Percentiles rank a stretch among this genome's conserved stretches.
phyloP scores from a whole-genome alignment of 2,797 vertebrate species.

The Aldrovandia affinis region DNA sequence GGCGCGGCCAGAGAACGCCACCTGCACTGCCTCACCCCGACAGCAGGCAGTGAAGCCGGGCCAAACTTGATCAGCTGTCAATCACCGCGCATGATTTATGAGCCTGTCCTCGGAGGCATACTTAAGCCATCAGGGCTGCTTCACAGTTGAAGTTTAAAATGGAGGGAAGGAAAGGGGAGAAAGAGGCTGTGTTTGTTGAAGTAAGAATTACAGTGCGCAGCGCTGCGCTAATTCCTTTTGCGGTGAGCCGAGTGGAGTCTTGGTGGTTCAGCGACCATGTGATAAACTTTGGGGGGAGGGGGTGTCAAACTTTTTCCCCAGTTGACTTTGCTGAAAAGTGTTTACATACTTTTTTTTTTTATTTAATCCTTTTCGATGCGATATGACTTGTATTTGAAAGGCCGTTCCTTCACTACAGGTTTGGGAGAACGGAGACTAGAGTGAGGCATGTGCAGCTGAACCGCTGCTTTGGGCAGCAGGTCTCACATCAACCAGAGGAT shows the following conservation, averaged over 20 bases:
- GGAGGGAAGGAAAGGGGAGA: constrained; percentile 37
- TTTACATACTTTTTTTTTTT: not conserved
- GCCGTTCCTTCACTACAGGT: no score
- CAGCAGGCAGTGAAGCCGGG: constrained; percentile 43
- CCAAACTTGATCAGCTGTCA: constrained; percentile 50
- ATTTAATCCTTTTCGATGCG: no score
- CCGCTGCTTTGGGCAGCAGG: no score
- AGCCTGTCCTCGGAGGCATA: constrained; percentile 43
- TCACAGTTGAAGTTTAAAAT: constrained; percentile 41
- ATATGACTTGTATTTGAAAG: no score
- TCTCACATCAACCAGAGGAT: no score
- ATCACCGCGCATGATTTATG: constrained; percentile 32
- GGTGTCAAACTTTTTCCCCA: not conserved
- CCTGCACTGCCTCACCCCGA: constrained; percentile 36
- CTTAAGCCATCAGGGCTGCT: constrained; percentile 50
- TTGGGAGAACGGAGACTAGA: no score
- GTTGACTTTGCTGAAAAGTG: not conserved
- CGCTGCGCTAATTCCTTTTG: constrained; percentile 1
- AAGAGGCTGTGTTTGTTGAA: constrained; percentile 43
- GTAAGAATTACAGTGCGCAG: constrained; percentile 47
- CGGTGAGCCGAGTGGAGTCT: not conserved
- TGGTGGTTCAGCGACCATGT: not conserved
- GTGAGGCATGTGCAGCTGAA: no score
- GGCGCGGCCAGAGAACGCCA: constrained; percentile 15
- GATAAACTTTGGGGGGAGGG: not conserved